These are phyloP conservation scores for Heterochromis multidens DNA, from an alignment of 2,113 vertebrate species.

Conservation along the genomic window DNA sequence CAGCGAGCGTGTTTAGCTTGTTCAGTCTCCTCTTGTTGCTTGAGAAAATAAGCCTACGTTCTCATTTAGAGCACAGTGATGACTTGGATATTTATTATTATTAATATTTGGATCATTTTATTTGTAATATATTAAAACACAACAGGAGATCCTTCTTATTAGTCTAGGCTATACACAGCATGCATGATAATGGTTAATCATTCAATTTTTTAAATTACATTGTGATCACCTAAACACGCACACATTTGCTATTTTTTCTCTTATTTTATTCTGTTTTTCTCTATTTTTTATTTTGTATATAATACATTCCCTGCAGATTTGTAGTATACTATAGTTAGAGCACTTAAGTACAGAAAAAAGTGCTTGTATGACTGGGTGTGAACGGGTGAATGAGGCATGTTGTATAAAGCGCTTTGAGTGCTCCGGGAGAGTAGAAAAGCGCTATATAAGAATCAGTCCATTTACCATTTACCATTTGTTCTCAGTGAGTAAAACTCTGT, in stretches of 20 bases:
- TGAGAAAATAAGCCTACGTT: background rate
- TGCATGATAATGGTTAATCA: background rate
- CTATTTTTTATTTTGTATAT: background rate
- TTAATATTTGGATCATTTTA: background rate
- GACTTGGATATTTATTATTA: background rate
- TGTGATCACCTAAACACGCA: background rate
- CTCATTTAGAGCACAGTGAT: background rate
- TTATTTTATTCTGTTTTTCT: background rate
- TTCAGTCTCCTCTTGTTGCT: background rate
- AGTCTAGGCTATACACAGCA: background rate
- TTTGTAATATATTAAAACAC: background rate
- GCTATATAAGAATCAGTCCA: too few relatives aligned
- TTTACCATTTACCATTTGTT: too few relatives aligned
- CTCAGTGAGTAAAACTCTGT: background rate
- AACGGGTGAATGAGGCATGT: too few relatives aligned
- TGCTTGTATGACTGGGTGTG: too few relatives aligned
- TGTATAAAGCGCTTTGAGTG: too few relatives aligned
- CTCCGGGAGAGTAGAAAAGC: too few relatives aligned
- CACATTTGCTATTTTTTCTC: background rate
- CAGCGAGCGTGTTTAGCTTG: background rate
- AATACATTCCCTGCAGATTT: background rate
- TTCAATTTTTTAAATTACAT: background rate
- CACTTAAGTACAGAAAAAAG: too few relatives aligned
- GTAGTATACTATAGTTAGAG: too few relatives aligned
- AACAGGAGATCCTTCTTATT: background rate